A percentile compares a stretch with the other conserved stretches of the same genome.
phyloP scores from a whole-genome alignment of 2,888 invertebrate genomes.

The Sussaba pulchella region DNA sequence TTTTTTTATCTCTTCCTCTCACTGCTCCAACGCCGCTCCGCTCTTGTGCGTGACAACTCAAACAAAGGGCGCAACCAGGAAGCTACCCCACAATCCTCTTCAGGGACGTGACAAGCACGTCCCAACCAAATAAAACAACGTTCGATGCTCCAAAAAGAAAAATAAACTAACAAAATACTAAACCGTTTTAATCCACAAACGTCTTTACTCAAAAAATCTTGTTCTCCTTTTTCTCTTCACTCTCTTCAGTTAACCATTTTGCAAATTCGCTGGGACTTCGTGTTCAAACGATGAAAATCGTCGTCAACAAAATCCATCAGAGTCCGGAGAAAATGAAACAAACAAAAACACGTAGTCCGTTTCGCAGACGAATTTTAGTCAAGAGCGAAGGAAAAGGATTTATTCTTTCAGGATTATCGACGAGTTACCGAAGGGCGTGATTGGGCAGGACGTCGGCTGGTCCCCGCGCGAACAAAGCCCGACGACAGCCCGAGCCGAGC shows the following conservation, averaged over 20 bases:
- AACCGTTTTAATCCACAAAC: too few relatives aligned
- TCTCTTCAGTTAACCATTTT: slow-evolving; percentile 38
- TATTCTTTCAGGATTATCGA: background rate
- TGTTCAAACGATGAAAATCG: background rate
- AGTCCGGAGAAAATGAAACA: background rate
- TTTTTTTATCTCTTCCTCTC: background rate
- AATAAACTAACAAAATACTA: too few relatives aligned
- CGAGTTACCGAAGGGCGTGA: background rate
- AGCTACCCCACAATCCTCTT: background rate
- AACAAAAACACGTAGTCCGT: too few relatives aligned
- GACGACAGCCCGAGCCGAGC: too few relatives aligned
- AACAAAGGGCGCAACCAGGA: background rate
- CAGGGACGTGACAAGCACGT: slow-evolving; percentile 66
- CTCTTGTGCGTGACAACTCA: too few relatives aligned
- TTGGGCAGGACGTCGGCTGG: background rate
- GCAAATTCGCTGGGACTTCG: background rate
- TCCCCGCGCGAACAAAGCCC: slow-evolving; percentile 29
- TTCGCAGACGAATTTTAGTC: background rate
- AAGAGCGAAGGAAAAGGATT: too few relatives aligned
- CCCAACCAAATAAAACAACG: slow-evolving; percentile 26
- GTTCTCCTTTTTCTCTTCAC: too few relatives aligned
- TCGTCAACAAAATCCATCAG: slow-evolving; percentile 14
- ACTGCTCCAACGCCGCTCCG: background rate
- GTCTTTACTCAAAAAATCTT: background rate
- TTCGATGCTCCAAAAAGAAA: background rate